A percentile compares a stretch with the other conserved stretches of the same genome.
Evolutionary conservation across 2,888 invertebrate genomes (phyloP).

Genomic region (Trachelus troglodyta): DNA sequence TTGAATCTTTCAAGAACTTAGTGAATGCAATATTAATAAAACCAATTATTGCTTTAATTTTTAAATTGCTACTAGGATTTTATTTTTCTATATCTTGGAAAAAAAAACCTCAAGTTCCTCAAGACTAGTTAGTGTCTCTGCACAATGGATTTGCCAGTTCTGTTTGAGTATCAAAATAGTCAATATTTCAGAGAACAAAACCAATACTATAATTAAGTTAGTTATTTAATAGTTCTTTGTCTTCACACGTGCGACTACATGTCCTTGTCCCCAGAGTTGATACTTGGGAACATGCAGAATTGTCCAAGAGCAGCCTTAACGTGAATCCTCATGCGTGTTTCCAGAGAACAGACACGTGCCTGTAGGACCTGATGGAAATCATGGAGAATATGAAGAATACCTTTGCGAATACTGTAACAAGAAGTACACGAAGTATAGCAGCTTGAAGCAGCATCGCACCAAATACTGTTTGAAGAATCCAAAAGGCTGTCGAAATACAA

Average conservation of each 20-base stretch:
- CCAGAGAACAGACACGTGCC: not conserved
- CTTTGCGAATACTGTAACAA: not conserved
- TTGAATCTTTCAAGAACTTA: not conserved
- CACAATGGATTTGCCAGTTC: not conserved
- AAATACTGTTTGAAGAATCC: constrained; percentile 21
- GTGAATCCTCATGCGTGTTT: not conserved
- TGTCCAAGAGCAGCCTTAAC: not conserved
- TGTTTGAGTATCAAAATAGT: not conserved
- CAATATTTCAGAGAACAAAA: not conserved
- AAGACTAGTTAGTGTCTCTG: not conserved
- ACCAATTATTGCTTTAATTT: not conserved
- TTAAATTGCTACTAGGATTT: not conserved
- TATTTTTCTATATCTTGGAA: not conserved
- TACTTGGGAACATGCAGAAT: not conserved
- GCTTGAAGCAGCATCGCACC: constrained; percentile 10
- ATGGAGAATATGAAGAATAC: not conserved
- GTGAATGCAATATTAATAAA: not conserved
- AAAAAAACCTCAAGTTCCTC: not conserved
- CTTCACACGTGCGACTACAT: too few species aligned
- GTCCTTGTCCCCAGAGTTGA: not conserved
- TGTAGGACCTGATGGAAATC: not conserved
- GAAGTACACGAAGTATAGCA: constrained; percentile 9
- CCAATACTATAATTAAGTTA: too few species aligned
- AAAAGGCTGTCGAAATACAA: constrained; percentile 5
- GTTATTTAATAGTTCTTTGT: too few species aligned